Evolutionary conservation across 2,113 vertebrate species (phyloP).

Genomic region (Bothrops jararaca): DNA sequence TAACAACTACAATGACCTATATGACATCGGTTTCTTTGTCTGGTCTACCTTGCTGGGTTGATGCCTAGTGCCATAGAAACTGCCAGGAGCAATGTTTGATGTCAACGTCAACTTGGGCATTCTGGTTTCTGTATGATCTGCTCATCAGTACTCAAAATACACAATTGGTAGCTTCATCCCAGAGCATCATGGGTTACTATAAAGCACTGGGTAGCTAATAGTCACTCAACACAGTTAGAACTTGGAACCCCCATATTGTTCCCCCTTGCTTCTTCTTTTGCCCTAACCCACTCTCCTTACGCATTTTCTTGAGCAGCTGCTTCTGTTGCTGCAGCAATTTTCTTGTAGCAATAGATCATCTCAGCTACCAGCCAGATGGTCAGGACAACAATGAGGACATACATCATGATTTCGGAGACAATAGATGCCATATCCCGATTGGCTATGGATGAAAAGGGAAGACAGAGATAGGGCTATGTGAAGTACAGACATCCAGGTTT

Average conservation of each 20-base stretch:
- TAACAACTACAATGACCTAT: not conserved
- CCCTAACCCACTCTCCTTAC: conserved; percentile 66
- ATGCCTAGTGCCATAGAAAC: not conserved
- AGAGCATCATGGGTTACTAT: not conserved
- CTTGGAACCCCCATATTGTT: rapidly evolving
- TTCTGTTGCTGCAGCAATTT: conserved; percentile 82
- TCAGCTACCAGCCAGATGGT: conserved; percentile 87
- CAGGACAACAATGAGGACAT: conserved; percentile 87
- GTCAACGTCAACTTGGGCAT: not conserved
- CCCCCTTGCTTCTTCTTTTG: not conserved
- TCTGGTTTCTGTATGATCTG: not conserved
- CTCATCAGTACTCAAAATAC: not conserved
- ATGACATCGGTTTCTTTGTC: not conserved
- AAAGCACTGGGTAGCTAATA: too few relatives aligned
- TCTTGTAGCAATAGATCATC: conserved; percentile 92
- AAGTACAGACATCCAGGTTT: not conserved
- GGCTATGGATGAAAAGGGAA: conserved; percentile 55
- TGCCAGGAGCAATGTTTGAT: not conserved
- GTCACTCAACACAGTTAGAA: not conserved
- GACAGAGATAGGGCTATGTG: too few relatives aligned
- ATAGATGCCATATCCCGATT: conserved; percentile 84
- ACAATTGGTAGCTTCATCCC: too few relatives aligned
- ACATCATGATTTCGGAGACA: conserved; percentile 91
- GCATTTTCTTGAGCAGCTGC: conserved; percentile 80
- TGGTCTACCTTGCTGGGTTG: not conserved